Evolutionary conservation across 2,113 vertebrate species (phyloP), one percentile per base, ranked within the genome.

Genomic region (Sakesphorus luctuosus): DNA sequence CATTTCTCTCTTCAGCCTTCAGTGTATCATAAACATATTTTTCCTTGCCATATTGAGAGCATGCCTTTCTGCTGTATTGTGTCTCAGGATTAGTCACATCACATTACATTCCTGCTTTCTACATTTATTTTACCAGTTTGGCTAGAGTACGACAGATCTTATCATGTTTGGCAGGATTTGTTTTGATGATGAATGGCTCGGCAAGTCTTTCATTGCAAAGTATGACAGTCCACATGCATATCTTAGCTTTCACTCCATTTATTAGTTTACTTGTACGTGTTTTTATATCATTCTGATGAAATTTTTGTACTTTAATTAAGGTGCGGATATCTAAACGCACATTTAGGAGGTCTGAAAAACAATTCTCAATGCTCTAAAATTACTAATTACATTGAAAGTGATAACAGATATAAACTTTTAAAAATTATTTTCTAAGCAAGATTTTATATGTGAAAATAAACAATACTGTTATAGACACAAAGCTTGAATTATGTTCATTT

Each of bases 151-250:
- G 94, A 96, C 91, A 96, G 76, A 93, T 97, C 90, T 96, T 93
- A 84, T 92, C 63, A 8, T 49, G 65, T 93, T 92, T 97, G 84
- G 93, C 66, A 94, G 92, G 63, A 88, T 90, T 95, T 97, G 47
- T 96, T 98, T 97, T 95, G 93, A 93, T 95, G 95, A 79, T 82
- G 72, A 97, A 94, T 65, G 83, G 46, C 25, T 95, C 76, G 87
- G 79, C 93, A 97, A 95, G 93, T 93, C 93, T 96, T 94, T 95
- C 88, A 93, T 95, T 97, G 94, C 90, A 90, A 93, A 95, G 69
- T 94, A 95, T 92, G 80, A 90, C 90, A 97, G 77, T 92, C 91
- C 89, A 95, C 63, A 58, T 85, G 96, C 46, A 91, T 85, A 90
- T 94, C 89, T 95, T 96, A 97, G 47, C 17, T 93, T 74, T 96